These are phyloP conservation scores for Microcebus ravelobensis DNA, from an alignment of 2,113 vertebrate genomes.

Conservation along the genomic window DNA sequence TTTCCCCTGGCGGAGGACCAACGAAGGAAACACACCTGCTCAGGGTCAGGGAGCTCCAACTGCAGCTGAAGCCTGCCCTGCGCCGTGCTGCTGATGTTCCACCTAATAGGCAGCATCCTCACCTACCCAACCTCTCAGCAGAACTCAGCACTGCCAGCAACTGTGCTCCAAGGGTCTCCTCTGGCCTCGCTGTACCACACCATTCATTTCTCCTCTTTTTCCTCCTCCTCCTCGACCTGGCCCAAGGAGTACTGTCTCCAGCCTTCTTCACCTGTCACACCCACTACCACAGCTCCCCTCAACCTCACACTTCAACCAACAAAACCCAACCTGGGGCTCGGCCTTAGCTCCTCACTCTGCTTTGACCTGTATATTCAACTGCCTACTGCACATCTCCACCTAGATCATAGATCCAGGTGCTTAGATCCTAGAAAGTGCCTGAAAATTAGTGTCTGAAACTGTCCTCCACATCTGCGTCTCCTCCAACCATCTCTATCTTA, in stretches of 20 bases:
- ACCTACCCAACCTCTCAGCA: not conserved
- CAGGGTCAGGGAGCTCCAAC: not conserved
- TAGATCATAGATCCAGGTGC: not conserved
- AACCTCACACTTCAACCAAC: not conserved
- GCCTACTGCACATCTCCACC: not conserved
- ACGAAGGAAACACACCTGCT: not conserved
- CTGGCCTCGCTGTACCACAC: accelerated
- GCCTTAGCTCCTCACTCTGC: not conserved
- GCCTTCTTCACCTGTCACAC: not conserved
- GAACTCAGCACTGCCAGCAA: not conserved
- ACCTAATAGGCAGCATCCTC: not conserved
- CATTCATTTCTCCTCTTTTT: no score
- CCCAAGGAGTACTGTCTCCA: not conserved
- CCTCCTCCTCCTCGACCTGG: not conserved
- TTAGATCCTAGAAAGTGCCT: not conserved
- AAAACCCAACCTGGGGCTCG: not conserved
- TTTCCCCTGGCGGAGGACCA: not conserved
- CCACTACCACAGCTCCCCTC: no score
- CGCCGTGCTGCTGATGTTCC: not conserved
- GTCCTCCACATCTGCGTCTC: not conserved
- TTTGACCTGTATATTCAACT: not conserved
- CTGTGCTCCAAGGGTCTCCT: not conserved
- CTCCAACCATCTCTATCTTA: not conserved
- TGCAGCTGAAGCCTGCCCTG: not conserved
- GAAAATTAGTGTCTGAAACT: not conserved